Base-by-base conservation (phyloP, 2,797 vertebrate species). In the Xiphorhynchus erythropygius region DNA sequence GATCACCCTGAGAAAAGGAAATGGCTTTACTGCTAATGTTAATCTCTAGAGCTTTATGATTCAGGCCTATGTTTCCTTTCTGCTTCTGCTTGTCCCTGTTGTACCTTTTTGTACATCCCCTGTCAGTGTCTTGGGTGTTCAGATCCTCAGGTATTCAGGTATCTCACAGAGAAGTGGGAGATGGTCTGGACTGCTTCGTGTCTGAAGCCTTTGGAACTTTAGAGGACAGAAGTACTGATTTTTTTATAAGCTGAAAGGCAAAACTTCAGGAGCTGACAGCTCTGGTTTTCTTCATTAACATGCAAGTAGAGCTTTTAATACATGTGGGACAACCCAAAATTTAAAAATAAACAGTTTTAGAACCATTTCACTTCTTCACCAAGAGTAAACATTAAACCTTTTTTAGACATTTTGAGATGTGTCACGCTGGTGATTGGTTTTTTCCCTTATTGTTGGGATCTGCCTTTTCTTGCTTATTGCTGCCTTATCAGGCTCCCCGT, bases 171-270 rank as follows among this genome's bases (percentile, higher is more conserved):
- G 33, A 11, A 41, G 13, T 39, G 47, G 24, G 57, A 52, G 30
- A 7, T 0, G 0, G 50, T 37, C 22, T 11, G 21, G 32, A 0
- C 41, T 42, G 8, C 27, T 63, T 37, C 10, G 3, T 8, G 10
- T n/a, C 71, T 74, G 39, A 47, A 77, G 41, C 27, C 47, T 90
- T 41, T 62, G 25, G 44, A 35, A 25, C 57, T 84, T 57, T 5
- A 39, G 35, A 79, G 68, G 47, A 16, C 78, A 84, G 56, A 77
- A 74, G 13, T 24, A 2, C 4, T 57, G 13, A 9, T 12, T 37
- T 21, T 82, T 84, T 68, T 64, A 13, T 74, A 77, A 82, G 62
- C 41, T 70, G 70, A 28, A 57, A 71, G 22, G 2, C 44, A 24
- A 52, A 89, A 32, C 52, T 53, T 63, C 19, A 75, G 53, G 52